Evolutionary conservation across 2,888 invertebrate species (phyloP).

Genomic region (Lepidocyrtinus sp.): DNA sequence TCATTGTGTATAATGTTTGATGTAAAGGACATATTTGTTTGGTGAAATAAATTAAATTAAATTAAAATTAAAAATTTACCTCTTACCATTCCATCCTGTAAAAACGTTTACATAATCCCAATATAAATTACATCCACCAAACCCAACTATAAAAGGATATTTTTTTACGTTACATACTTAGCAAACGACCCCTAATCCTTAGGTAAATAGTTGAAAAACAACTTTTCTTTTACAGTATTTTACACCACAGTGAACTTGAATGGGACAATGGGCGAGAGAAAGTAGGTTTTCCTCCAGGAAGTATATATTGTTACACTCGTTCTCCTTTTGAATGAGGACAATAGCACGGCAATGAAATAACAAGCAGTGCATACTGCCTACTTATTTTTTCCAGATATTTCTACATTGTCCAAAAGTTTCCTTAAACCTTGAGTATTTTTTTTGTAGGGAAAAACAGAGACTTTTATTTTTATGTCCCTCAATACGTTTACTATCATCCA

Average conservation of each 20-base stretch:
- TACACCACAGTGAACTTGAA: conserved; percentile 44
- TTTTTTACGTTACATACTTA: not conserved
- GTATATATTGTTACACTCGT: not conserved
- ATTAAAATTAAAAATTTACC: no score
- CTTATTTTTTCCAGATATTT: not conserved
- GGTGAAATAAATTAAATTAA: no score
- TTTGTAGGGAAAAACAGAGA: not conserved
- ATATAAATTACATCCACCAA: no score
- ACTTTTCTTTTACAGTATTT: conserved; percentile 29
- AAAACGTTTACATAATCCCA: no score
- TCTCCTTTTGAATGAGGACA: not conserved
- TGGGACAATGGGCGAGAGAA: conserved; percentile 17
- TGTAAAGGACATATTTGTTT: no score
- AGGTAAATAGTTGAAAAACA: conserved; percentile 7
- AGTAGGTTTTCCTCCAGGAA: not conserved
- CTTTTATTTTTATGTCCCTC: not conserved
- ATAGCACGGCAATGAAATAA: not conserved
- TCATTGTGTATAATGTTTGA: no score
- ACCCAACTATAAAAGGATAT: not conserved
- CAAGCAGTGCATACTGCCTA: not conserved
- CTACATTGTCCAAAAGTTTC: not conserved
- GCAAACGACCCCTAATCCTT: not conserved
- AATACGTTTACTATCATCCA: not conserved
- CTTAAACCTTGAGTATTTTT: not conserved
- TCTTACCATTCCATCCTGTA: no score